Evolutionary conservation across 2,113 vertebrate genomes (phyloP).

Genomic region (Daboia siamensis): DNA sequence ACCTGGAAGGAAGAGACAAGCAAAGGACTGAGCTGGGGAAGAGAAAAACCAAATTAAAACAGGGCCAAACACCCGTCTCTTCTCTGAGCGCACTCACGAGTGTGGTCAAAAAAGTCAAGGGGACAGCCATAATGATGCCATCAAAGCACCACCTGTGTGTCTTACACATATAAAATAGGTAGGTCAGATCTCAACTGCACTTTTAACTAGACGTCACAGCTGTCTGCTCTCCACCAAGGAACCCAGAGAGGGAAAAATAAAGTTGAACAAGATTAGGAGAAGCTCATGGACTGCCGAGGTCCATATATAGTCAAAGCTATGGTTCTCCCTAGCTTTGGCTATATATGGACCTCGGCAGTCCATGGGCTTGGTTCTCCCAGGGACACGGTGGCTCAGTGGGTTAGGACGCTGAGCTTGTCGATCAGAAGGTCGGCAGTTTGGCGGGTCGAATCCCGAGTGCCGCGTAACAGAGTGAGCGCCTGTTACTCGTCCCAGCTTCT

Average conservation of each 20-base stretch:
- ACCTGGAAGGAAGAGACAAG: constrained; percentile 64
- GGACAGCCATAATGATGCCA: neutral
- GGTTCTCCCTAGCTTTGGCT: too few relatives aligned
- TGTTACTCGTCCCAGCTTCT: too few relatives aligned
- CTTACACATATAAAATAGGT: neutral
- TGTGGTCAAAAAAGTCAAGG: neutral
- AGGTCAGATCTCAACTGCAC: neutral
- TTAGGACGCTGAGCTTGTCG: too few relatives aligned
- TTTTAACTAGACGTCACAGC: neutral
- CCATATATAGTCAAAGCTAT: neutral
- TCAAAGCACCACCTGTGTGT: neutral
- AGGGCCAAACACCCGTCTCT: neutral
- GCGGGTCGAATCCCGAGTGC: too few relatives aligned
- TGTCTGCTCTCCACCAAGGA: neutral
- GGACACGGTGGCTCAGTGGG: too few relatives aligned
- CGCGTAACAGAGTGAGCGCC: too few relatives aligned
- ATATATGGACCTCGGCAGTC: too few relatives aligned
- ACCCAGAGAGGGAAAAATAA: neutral
- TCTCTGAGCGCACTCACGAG: neutral
- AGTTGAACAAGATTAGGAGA: neutral
- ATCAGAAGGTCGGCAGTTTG: too few relatives aligned
- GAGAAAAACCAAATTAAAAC: neutral
- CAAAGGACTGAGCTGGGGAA: neutral
- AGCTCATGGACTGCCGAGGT: neutral
- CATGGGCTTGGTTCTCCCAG: too few relatives aligned